Conservation (phyloP, 1,140 invertebrate genomes). For the Zaprionus tsacasi region DNA sequence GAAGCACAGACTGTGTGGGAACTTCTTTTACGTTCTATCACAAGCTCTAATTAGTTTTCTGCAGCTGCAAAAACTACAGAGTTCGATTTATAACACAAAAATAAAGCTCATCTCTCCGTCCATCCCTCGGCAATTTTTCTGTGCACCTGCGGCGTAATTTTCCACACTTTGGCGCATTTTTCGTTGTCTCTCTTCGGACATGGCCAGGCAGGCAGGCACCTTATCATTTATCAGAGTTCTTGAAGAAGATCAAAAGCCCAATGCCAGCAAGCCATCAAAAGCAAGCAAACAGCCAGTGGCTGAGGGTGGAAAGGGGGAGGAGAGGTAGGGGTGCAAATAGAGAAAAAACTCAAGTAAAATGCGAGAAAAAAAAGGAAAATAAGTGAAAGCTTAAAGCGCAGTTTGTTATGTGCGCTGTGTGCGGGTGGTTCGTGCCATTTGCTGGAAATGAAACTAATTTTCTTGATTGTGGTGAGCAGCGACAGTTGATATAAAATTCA, state of each 20-base stretch:
- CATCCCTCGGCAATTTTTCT: conserved; percentile 18
- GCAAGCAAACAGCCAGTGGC: conserved; percentile 7
- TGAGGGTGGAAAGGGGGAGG: not conserved
- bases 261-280: conserved; percentile 62
- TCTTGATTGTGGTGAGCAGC: conserved; percentile 72
- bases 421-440: conserved; percentile 59
- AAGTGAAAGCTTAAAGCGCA: conserved; percentile 53
- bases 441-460: conserved; percentile 79
- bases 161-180: conserved; percentile 67
- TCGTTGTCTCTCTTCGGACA: conserved; percentile 6
- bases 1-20: not conserved
- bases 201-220: conserved; percentile 29
- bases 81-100: not conserved
- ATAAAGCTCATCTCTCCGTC: not conserved
- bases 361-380: not conserved
- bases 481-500: conserved; percentile 68
- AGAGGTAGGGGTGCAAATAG: conserved; percentile 5
- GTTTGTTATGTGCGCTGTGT: conserved; percentile 63
- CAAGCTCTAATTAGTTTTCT: conserved; percentile 17
- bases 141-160: conserved; percentile 67
- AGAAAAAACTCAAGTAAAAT: not conserved
- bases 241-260: conserved; percentile 69
- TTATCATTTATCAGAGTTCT: conserved; percentile 74
- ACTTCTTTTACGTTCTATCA: not conserved
- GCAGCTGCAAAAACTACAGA: not conserved